Evolutionary conservation across 2,797 vertebrate species (phyloP).

Genomic region (Pseudochromis fuscus): DNA sequence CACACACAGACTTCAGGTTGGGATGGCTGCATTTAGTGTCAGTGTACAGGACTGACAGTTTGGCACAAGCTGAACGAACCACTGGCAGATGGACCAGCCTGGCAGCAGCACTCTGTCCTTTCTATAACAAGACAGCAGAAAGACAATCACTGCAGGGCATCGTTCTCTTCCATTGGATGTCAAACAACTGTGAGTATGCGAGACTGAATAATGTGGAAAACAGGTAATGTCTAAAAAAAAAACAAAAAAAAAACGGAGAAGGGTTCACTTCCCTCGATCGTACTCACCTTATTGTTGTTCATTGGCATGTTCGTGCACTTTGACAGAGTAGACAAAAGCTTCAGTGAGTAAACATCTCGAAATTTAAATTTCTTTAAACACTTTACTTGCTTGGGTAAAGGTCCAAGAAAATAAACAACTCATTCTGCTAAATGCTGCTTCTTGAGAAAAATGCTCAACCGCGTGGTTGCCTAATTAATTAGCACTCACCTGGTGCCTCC

Average conservation of each 20-base stretch:
- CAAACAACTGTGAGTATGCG: neutral
- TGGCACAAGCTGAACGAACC: slow-evolving; percentile 85
- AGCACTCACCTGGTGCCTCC: slow-evolving; percentile 38
- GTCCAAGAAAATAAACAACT: neutral
- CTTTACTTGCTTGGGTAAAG: neutral
- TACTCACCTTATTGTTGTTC: slow-evolving; percentile 73
- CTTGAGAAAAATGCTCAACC: neutral
- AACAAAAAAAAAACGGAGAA: neutral
- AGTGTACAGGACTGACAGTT: slow-evolving; percentile 82
- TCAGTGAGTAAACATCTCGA: neutral
- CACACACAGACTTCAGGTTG: slow-evolving; percentile 85
- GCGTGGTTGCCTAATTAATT: neutral
- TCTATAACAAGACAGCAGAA: slow-evolving; percentile 39
- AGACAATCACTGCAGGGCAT: too few relatives aligned
- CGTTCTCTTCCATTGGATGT: too few relatives aligned
- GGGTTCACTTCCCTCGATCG: neutral
- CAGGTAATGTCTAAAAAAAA: neutral
- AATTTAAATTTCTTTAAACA: neutral
- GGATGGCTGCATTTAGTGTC: slow-evolving; percentile 85
- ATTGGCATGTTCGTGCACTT: slow-evolving; percentile 49
- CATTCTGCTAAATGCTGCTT: neutral
- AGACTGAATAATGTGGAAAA: neutral
- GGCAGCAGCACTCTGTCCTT: slow-evolving; percentile 77
- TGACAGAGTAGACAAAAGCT: neutral
- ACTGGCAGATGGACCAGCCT: slow-evolving; percentile 85